Evolutionary conservation across 2,113 vertebrate genomes (phyloP), one percentile per base, ranked within the genome.

Genomic region (Chlamydotis undulata): DNA sequence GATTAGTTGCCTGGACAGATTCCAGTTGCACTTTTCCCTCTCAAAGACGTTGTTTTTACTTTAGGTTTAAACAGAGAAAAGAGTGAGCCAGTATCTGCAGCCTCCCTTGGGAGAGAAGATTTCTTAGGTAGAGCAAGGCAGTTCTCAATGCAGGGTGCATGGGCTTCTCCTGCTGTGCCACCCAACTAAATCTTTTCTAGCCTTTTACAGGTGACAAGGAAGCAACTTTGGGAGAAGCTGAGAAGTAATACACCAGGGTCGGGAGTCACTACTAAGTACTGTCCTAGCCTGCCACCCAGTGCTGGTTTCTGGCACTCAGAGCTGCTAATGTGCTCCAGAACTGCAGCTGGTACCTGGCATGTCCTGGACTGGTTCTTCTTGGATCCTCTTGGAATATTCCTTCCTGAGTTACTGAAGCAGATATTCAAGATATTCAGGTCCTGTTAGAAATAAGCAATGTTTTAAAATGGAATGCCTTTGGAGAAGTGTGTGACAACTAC

Each of bases 261-360:
- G 10, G n/a, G 24, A 93, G 84, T 73, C 85, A 81, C 39, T 73
- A 17, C 37, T 92, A 97, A 94, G 55, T 35, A 57, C 96, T 98
- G 86, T 97, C 95, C 96, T 97, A 70, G 88, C 87, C 94, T 98
- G 98, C 98, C 98, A 98, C 97, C 98, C 98, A 94, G 95, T 95
- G 98, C 96, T 94, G 56, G 92, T 67, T 96, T 77, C 57, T 73
- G 57, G 95, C 82, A 96, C 55, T 94, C 59, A 14, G 76, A 87
- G 50, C 52, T 73, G 47, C 74, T 77, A 12, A 2, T 7, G 14
- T 43, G 49, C 78, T 95, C 69, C 61, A 39, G 25, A 53, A 9
- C 35, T 57, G 73, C 57, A 78, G 52, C 63, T 68, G 45, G 43
- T 71, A 71, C 35, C 13, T 22, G 90, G 22, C 63, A 10, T 5